A percentile compares a stretch with the other conserved stretches of the same genome.
Evolutionary conservation across 1,140 invertebrate species (phyloP).

Genomic region (Ptiloglossa arizonensis): DNA sequence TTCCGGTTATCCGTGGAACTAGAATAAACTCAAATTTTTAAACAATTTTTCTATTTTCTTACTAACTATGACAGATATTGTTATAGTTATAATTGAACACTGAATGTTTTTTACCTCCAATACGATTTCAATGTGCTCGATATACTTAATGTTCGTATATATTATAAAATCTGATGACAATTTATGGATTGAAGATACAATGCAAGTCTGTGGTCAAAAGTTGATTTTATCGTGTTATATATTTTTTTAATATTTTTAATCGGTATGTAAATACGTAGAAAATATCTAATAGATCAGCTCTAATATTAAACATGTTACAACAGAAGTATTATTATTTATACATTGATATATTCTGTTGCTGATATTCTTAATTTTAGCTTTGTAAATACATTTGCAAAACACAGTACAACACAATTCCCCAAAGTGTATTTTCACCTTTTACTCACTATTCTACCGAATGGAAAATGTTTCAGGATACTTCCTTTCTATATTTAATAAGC

Average conservation of each 20-base stretch:
- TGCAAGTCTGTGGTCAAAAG: no score
- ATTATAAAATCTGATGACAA: no score
- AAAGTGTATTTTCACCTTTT: background rate
- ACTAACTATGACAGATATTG: no score
- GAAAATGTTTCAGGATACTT: background rate
- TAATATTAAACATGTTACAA: constrained; percentile 13
- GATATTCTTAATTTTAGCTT: background rate
- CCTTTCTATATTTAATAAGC: background rate
- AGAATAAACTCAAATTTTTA: no score
- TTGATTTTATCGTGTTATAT: no score
- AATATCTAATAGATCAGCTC: background rate
- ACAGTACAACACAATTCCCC: background rate
- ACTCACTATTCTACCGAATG: background rate
- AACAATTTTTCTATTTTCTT: no score
- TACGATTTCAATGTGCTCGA: no score
- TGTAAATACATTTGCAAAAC: background rate
- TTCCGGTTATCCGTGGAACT: no score
- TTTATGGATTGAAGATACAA: no score
- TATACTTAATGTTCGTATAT: no score
- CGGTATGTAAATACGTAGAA: background rate
- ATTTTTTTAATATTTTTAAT: background rate
- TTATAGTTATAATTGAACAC: no score
- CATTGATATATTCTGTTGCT: background rate
- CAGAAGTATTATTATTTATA: background rate
- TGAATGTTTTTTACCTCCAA: no score